A percentile compares a stretch with the other conserved stretches of the same genome.
phyloP scores from a whole-genome alignment of 2,888 invertebrate genomes.

The Diarsia mendica region DNA sequence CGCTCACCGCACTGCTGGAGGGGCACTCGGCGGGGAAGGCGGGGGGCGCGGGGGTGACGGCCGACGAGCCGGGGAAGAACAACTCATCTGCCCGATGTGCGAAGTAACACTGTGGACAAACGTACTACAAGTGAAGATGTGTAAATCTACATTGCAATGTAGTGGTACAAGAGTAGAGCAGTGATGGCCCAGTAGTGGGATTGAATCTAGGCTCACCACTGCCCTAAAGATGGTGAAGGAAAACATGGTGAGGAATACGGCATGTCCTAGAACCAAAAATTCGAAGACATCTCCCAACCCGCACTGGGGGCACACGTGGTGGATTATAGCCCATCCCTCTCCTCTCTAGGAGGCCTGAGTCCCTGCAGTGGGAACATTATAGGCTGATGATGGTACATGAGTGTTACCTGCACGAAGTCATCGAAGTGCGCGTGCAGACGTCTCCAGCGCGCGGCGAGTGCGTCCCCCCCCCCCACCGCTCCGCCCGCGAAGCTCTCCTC shows the following conservation, averaged over 20 bases:
- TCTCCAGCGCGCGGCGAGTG: constrained; percentile 92
- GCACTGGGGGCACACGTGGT: too few species aligned
- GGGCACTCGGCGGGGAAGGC: constrained; percentile 38
- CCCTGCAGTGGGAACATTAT: too few species aligned
- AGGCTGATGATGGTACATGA: too few species aligned
- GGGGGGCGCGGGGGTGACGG: constrained; percentile 73
- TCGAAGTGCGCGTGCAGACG: constrained; percentile 96
- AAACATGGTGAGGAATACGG: too few species aligned
- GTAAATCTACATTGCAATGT: background rate
- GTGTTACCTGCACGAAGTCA: constrained; percentile 92
- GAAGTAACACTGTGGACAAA: constrained; percentile 93
- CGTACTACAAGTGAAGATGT: background rate
- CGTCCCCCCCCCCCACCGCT: constrained; percentile 74
- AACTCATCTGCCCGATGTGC: constrained; percentile 93
- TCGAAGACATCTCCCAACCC: too few species aligned
- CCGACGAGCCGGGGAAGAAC: constrained; percentile 88
- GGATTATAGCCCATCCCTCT: too few species aligned
- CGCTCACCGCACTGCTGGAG: background rate
- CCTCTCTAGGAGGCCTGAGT: too few species aligned
- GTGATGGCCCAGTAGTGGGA: too few species aligned
- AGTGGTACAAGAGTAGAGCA: background rate
- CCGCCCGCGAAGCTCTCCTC: constrained; percentile 82
- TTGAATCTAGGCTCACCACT: too few species aligned
- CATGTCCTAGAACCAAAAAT: too few species aligned
- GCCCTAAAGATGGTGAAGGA: too few species aligned